Percentiles rank a stretch among this genome's conserved stretches.
phyloP scores from a whole-genome alignment of 1,140 invertebrate genomes.

The Aphidius gifuensis region DNA sequence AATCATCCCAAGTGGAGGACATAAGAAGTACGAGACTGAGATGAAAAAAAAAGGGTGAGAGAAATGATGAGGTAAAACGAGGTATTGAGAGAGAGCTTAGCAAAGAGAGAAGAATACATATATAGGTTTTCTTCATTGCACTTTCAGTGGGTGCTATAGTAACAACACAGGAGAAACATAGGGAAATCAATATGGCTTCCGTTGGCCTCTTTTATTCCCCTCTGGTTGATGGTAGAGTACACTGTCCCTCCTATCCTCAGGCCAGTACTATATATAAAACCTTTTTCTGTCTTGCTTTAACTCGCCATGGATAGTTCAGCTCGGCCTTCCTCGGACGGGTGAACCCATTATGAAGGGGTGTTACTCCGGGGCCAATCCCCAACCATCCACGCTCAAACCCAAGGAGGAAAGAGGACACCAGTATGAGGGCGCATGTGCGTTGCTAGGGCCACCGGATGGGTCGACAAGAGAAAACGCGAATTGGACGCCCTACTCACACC shows the following conservation, averaged over 20 bases:
- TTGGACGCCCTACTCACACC: slow-evolving; percentile 25
- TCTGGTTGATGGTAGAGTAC: slow-evolving; percentile 21
- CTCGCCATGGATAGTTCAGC: slow-evolving; percentile 31
- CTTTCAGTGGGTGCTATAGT: slow-evolving; percentile 53
- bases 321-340: slow-evolving; percentile 48
- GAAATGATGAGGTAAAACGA: background rate
- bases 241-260: slow-evolving; percentile 18
- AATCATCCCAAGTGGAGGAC: too few species aligned
- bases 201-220: slow-evolving; percentile 49
- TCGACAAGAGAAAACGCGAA: slow-evolving; percentile 42
- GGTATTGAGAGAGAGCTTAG: slow-evolving; percentile 2
- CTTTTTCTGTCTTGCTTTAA: slow-evolving; percentile 16
- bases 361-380: slow-evolving; percentile 56
- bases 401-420: slow-evolving; percentile 27
- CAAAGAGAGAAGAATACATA: slow-evolving; percentile 24
- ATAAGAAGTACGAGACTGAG: too few species aligned
- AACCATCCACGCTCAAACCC: slow-evolving; percentile 45
- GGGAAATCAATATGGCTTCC: slow-evolving; percentile 59
- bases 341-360: slow-evolving; percentile 57
- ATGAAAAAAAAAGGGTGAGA: too few species aligned
- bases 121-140: slow-evolving; percentile 37
- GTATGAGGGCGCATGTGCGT: slow-evolving; percentile 55
- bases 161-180: slow-evolving; percentile 57
- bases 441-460: slow-evolving; percentile 54
- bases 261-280: slow-evolving; percentile 7